Conservation (phyloP, 2,888 invertebrate species). For the Cerastis rubricosa region DNA sequence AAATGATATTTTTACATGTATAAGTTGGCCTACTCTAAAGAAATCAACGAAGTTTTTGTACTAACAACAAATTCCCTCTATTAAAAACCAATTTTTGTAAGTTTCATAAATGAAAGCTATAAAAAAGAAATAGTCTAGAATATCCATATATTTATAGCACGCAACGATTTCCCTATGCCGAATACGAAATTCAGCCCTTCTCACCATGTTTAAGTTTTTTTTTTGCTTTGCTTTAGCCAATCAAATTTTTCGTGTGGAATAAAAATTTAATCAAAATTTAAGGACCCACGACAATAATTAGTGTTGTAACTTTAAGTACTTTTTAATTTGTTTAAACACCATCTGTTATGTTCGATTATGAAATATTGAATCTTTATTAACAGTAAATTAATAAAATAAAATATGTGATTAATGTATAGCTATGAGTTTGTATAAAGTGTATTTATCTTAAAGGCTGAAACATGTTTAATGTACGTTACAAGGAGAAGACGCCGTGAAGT, state of each 20-base stretch:
- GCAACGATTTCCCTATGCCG: conserved; percentile 31
- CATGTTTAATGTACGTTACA: conserved; percentile 56
- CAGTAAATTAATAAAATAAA: conserved; percentile 58
- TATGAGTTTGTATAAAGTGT: conserved; percentile 68
- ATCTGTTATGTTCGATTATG: conserved; percentile 60
- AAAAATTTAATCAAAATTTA: conserved; percentile 71
- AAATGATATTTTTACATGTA: background rate
- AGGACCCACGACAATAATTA: conserved; percentile 88
- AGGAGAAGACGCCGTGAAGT: conserved; percentile 28
- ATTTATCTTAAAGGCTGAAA: conserved; percentile 60
- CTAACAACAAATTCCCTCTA: background rate
- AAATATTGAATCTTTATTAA: conserved; percentile 69
- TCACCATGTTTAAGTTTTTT: conserved; percentile 42
- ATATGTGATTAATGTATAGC: conserved; percentile 65
- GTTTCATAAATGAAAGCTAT: background rate
- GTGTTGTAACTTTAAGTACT: conserved; percentile 75
- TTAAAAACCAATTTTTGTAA: background rate
- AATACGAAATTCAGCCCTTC: conserved; percentile 33
- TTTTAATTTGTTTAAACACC: conserved; percentile 60
- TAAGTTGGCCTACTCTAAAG: background rate
- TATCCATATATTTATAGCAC: background rate
- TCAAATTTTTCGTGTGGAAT: conserved; percentile 61
- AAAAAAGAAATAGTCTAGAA: background rate
- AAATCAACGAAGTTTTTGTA: background rate
- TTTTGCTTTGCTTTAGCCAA: conserved; percentile 47